Evolutionary conservation across 2,888 invertebrate species (phyloP).

Genomic region (Noctua pronuba): DNA sequence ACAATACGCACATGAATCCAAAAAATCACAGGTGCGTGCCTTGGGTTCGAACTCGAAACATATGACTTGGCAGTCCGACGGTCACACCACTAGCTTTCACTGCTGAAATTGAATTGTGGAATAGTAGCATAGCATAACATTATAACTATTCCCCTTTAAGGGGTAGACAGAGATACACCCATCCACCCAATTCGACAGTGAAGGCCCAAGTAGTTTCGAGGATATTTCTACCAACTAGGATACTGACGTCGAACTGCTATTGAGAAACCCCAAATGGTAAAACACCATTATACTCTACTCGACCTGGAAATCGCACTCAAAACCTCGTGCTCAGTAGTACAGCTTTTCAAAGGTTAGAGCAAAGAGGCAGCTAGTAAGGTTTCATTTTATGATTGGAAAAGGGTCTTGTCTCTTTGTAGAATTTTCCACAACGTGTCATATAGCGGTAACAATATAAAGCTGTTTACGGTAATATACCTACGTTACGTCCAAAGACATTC

Average conservation of each 20-base stretch:
- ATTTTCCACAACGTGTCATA: not conserved
- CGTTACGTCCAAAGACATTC: too few species aligned
- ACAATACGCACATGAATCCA: too few species aligned
- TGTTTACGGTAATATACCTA: not conserved
- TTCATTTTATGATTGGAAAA: slow-evolving; percentile 11
- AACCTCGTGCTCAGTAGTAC: not conserved
- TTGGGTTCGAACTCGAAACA: too few species aligned
- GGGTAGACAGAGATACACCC: not conserved
- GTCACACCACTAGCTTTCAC: too few species aligned
- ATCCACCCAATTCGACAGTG: not conserved
- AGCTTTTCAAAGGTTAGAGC: not conserved
- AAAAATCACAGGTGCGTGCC: too few species aligned
- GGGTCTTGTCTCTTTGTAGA: not conserved
- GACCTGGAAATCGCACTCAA: not conserved
- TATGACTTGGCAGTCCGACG: too few species aligned
- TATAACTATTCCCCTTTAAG: not conserved
- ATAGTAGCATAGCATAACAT: not conserved
- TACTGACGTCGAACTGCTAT: not conserved
- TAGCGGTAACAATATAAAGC: not conserved
- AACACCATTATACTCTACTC: not conserved
- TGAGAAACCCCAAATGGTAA: not conserved
- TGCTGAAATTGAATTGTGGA: too few species aligned
- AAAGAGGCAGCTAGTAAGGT: not conserved
- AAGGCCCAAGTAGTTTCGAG: not conserved
- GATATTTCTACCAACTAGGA: not conserved